phyloP scores from a whole-genome alignment of 2,888 invertebrate species.

The Phyto melanocephala region DNA sequence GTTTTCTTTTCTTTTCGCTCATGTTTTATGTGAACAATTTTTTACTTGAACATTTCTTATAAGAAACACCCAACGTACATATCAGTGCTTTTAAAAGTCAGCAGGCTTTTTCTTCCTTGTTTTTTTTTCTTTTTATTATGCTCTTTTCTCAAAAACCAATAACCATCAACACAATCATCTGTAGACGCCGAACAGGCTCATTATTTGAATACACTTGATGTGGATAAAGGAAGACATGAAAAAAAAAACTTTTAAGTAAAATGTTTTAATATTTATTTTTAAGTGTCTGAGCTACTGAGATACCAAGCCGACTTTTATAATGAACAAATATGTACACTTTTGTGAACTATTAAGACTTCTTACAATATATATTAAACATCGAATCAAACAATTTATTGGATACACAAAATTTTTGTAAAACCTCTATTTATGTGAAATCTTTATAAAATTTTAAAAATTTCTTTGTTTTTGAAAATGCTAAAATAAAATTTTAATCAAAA shows the following conservation, averaged over 20 bases:
- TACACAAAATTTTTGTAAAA: too few species aligned
- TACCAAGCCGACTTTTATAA: neutral
- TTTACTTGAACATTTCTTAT: neutral
- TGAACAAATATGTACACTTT: neutral
- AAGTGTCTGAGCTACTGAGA: neutral
- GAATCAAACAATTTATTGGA: too few species aligned
- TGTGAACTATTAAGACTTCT: neutral
- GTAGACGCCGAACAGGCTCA: neutral
- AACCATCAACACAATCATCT: conserved; percentile 19
- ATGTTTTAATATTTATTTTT: neutral
- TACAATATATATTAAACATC: too few species aligned
- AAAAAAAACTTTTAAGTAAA: neutral
- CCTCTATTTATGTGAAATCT: too few species aligned
- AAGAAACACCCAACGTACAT: neutral
- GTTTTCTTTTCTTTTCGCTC: conserved; percentile 49
- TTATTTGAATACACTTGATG: neutral
- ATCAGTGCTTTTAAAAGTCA: conserved; percentile 22
- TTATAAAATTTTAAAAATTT: too few species aligned
- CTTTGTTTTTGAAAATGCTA: too few species aligned
- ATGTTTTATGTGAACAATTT: neutral
- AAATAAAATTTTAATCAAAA: too few species aligned
- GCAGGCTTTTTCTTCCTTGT: neutral
- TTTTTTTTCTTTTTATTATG: neutral
- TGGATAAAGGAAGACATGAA: neutral
- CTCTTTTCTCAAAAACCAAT: neutral